These are phyloP conservation scores for Lepilemur septentrionalis DNA, from an alignment of 2,797 vertebrate genomes.

Conservation along the genomic window DNA sequence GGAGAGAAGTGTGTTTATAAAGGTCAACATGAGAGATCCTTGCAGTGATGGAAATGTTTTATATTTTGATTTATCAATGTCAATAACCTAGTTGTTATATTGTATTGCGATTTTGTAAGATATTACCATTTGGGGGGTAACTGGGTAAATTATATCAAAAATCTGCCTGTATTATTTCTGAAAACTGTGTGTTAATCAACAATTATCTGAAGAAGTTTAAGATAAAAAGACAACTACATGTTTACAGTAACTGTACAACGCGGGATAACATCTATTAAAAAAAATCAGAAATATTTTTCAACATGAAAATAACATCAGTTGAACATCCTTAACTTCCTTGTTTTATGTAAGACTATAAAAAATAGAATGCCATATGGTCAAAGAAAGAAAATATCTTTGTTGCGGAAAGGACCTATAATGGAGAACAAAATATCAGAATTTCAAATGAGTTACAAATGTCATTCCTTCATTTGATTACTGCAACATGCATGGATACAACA, in stretches of 20 bases:
- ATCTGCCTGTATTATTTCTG: neutral
- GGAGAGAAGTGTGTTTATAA: neutral
- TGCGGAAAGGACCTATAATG: neutral
- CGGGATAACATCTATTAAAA: neutral
- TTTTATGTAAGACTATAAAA: neutral
- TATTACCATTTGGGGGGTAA: neutral
- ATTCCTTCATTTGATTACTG: neutral
- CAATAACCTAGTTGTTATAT: neutral
- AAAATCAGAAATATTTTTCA: neutral
- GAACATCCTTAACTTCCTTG: neutral
- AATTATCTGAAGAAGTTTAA: neutral
- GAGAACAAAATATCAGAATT: neutral
- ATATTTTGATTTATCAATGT: neutral
- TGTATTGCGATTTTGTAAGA: neutral
- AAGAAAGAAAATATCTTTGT: neutral
- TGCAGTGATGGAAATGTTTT: neutral
- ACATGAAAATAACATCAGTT: neutral
- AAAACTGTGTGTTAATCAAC: neutral
- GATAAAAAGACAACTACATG: neutral
- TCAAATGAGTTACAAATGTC: neutral
- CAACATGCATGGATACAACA: neutral
- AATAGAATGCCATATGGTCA: neutral
- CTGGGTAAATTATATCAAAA: neutral
- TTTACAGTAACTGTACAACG: neutral
- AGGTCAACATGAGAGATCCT: neutral